Conservation (phyloP, 2,797 vertebrate species). For the Pristis pectinata region DNA sequence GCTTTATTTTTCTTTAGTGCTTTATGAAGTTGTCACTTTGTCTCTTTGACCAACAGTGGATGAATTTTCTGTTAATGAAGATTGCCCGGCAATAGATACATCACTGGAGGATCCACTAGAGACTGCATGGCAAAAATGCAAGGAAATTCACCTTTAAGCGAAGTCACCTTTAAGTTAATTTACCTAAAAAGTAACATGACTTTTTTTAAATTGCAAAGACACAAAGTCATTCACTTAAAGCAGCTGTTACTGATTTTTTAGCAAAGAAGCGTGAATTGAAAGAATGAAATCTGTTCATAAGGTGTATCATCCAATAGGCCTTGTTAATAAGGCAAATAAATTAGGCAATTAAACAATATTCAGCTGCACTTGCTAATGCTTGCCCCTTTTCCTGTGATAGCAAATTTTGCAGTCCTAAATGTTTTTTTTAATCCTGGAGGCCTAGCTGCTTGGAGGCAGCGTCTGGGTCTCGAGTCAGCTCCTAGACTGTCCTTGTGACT, state of each 20-base stretch:
- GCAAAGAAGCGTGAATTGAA: neutral
- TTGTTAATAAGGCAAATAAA: neutral
- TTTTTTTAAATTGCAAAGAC: neutral
- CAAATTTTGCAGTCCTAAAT: too few species aligned
- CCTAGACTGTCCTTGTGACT: too few species aligned
- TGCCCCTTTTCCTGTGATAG: too few species aligned
- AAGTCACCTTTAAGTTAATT: conserved; percentile 30
- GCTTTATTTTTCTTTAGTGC: conserved; percentile 14
- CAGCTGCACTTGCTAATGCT: neutral
- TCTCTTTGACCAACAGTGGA: conserved; percentile 40
- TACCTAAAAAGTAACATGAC: conserved; percentile 28
- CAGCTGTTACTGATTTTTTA: neutral
- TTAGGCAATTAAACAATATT: neutral
- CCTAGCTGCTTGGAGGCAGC: too few species aligned
- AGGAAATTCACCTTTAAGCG: conserved; percentile 29
- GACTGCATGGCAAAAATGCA: conserved; percentile 47
- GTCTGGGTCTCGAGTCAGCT: too few species aligned
- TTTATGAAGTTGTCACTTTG: conserved; percentile 46
- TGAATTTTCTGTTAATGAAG: conserved; percentile 45
- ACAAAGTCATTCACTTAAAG: neutral
- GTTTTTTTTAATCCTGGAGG: too few species aligned
- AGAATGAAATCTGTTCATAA: neutral
- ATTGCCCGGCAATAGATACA: conserved; percentile 42
- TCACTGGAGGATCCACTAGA: conserved; percentile 47
- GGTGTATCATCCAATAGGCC: neutral